These are phyloP conservation scores for Amaurobius ferox DNA, from an alignment of 2,888 invertebrate genomes.

Conservation along the genomic window DNA sequence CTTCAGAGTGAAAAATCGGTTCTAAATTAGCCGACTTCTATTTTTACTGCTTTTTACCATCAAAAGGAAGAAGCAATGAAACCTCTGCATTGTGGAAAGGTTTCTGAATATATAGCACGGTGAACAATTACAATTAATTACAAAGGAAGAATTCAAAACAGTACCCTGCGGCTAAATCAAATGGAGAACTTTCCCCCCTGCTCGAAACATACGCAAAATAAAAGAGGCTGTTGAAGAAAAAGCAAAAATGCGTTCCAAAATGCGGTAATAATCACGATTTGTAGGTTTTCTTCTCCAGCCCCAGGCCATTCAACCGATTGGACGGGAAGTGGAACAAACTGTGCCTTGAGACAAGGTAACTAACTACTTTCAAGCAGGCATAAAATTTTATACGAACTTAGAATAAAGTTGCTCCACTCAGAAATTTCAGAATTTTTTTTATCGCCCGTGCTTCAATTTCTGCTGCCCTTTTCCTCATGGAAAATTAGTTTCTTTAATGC, in stretches of 20 bases:
- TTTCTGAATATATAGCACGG: constrained; percentile 49
- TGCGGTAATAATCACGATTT: constrained; percentile 64
- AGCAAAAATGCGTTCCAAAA: constrained; percentile 50
- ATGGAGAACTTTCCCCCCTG: constrained; percentile 73
- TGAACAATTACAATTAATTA: constrained; percentile 71
- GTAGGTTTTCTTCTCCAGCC: constrained; percentile 54
- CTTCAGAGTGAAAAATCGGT: constrained; percentile 54
- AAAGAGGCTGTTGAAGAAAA: constrained; percentile 31
- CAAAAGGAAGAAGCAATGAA: constrained; percentile 32
- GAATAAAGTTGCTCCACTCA: constrained; percentile 11
- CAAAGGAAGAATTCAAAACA: constrained; percentile 63
- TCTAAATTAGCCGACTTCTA: constrained; percentile 60
- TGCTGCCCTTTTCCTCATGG: background rate
- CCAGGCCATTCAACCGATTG: constrained; percentile 31
- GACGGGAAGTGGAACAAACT: constrained; percentile 35
- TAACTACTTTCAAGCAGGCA: constrained; percentile 57
- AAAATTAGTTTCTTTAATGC: background rate
- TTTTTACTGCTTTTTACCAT: constrained; percentile 32
- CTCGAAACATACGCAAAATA: constrained; percentile 28
- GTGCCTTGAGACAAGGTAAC: constrained; percentile 13
- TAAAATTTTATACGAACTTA: constrained; percentile 48
- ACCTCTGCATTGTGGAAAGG: background rate
- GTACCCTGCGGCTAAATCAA: constrained; percentile 67
- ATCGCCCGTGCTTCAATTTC: background rate
- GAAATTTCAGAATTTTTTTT: background rate